Evolutionary conservation across 2,113 vertebrate species (phyloP).

Genomic region (Brachypteracias leptosomus): DNA sequence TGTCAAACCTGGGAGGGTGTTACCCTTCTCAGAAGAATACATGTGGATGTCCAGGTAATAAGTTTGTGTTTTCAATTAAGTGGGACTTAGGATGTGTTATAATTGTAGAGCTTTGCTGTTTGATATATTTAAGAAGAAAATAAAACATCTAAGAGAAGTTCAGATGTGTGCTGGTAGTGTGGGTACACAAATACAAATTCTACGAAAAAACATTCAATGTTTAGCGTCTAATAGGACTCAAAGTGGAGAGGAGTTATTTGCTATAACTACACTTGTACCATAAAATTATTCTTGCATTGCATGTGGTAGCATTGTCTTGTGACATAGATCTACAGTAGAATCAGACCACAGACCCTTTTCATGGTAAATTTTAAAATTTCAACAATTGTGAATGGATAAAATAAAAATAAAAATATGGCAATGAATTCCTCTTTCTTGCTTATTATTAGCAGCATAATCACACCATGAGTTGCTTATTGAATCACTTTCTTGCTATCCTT

Average conservation of each 20-base stretch:
- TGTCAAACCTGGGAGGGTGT: not conserved
- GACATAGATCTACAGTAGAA: not conserved
- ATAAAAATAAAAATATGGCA: not conserved
- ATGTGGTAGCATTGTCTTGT: not conserved
- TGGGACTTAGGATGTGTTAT: not conserved
- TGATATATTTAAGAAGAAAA: not conserved
- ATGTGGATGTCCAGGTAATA: conserved; percentile 30
- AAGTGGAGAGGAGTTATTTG: not conserved
- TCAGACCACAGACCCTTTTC: not conserved
- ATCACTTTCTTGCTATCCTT: not conserved
- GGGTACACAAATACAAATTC: not conserved
- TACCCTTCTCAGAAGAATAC: not conserved
- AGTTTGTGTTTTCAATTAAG: not conserved
- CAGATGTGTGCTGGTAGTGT: not conserved
- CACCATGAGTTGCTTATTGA: not conserved
- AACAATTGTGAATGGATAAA: not conserved
- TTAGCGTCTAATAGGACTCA: not conserved
- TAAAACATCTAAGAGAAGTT: not conserved
- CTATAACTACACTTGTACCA: not conserved
- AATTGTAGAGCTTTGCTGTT: not conserved
- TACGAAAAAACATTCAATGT: not conserved
- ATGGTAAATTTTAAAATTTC: not conserved
- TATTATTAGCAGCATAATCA: not conserved
- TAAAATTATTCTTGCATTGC: not conserved
- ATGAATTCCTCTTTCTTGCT: not conserved